These are phyloP conservation scores for Neuroterus valhalla DNA, from an alignment of 1,140 invertebrate genomes.

Conservation along the genomic window DNA sequence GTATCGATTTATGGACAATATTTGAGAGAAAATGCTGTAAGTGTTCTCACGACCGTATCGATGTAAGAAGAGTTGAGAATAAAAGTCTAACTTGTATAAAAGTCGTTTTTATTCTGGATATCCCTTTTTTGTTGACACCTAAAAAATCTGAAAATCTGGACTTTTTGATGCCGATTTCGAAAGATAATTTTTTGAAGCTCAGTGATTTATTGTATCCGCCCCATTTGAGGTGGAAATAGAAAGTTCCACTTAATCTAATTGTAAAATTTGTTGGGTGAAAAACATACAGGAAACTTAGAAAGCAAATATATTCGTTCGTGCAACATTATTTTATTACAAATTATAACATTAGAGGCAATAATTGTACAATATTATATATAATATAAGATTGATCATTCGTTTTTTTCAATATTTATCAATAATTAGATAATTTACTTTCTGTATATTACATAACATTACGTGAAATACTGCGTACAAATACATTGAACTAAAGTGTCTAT, in stretches of 20 bases:
- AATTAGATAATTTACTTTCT: conserved; percentile 49
- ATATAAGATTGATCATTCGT: conserved; percentile 18
- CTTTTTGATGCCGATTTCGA: no score
- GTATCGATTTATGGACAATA: conserved; percentile 9
- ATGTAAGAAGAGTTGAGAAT: conserved; percentile 1
- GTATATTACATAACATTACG: conserved; percentile 56
- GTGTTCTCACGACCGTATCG: neutral
- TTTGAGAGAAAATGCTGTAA: conserved; percentile 9
- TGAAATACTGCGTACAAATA: conserved; percentile 65
- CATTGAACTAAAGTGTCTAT: conserved; percentile 48
- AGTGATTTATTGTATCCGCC: no score
- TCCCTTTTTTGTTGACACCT: no score
- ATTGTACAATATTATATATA: conserved; percentile 40
- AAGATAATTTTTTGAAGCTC: no score
- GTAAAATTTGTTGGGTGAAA: neutral
- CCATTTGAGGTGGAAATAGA: no score
- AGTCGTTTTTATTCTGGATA: no score
- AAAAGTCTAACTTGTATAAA: conserved; percentile 2
- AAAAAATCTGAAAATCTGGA: no score
- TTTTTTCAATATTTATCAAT: conserved; percentile 40
- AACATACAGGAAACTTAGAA: neutral
- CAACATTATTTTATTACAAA: conserved; percentile 56
- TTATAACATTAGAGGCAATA: conserved; percentile 54
- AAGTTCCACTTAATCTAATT: no score
- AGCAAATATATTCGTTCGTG: conserved; percentile 3